Percentiles rank a stretch among this genome's conserved stretches.
Evolutionary conservation across 2,888 invertebrate genomes (phyloP).

Genomic region (Leptogaster cylindrica): DNA sequence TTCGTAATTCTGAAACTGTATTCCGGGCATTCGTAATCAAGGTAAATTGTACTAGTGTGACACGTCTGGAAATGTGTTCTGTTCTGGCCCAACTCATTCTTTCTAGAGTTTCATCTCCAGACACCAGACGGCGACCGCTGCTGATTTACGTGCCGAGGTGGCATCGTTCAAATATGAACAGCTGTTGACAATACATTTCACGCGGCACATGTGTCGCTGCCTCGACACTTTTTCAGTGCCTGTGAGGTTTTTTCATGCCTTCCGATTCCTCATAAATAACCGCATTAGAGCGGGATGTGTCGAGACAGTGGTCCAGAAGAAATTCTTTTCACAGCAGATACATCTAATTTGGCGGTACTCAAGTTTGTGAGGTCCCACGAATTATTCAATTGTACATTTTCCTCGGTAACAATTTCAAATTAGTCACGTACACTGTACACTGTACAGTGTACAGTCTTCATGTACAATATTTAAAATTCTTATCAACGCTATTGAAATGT

Average conservation of each 20-base stretch:
- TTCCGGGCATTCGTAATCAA: conserved; percentile 23
- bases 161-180: conserved; percentile 39
- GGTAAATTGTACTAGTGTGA: conserved; percentile 4
- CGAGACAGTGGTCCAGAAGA: too few relatives aligned
- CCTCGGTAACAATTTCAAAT: too few relatives aligned
- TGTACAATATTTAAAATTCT: too few relatives aligned
- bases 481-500: too few relatives aligned
- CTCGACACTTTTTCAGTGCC: conserved; percentile 26
- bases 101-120: background rate
- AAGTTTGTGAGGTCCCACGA: too few relatives aligned
- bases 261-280: conserved; percentile 33
- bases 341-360: too few relatives aligned
- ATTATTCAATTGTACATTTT: too few relatives aligned
- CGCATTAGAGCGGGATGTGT: conserved; percentile 27
- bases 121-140: conserved; percentile 1
- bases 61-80: conserved; percentile 10
- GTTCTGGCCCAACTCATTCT: background rate
- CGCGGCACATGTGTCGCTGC: conserved; percentile 35
- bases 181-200: conserved; percentile 41
- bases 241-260: conserved; percentile 7
- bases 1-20: too few relatives aligned
- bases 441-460: too few relatives aligned
- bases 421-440: too few relatives aligned
- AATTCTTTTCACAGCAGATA: too few relatives aligned
- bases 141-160: conserved; percentile 27